Evolutionary conservation across 1,140 invertebrate genomes (phyloP).

Genomic region (Mizuhopecten yessoensis): DNA sequence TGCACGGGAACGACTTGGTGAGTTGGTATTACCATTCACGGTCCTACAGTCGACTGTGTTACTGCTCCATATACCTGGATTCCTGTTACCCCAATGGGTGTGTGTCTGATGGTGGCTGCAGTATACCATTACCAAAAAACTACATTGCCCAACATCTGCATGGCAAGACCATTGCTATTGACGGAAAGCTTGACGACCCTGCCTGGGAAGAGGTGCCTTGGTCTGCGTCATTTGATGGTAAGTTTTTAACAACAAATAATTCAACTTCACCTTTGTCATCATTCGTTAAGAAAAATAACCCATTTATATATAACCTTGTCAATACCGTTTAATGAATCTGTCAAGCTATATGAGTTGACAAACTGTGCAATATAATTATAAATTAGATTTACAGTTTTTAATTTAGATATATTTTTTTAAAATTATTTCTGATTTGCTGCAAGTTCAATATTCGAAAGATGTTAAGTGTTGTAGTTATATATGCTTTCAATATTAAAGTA

Average conservation of each 20-base stretch:
- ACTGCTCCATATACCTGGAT: background rate
- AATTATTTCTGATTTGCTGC: no score
- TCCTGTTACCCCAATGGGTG: conserved; percentile 14
- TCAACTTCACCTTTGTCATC: no score
- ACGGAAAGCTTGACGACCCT: conserved; percentile 42
- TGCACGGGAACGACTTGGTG: background rate
- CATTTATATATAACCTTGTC: no score
- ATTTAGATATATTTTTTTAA: no score
- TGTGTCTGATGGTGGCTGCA: background rate
- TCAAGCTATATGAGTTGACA: no score
- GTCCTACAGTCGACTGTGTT: background rate
- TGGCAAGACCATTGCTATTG: conserved; percentile 20
- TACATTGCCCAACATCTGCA: conserved; percentile 7
- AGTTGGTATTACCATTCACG: background rate
- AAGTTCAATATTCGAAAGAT: no score
- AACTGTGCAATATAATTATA: no score
- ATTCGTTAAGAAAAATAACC: no score
- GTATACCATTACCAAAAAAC: conserved; percentile 30
- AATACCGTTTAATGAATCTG: no score
- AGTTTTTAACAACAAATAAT: background rate
- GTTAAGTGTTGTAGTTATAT: no score
- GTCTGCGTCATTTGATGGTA: conserved; percentile 43
- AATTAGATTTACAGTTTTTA: no score
- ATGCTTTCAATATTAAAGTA: no score
- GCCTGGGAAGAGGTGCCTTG: conserved; percentile 40